Percentiles rank a stretch among this genome's conserved stretches.
Evolutionary conservation across 1,140 invertebrate genomes (phyloP).

Genomic region (Oryctes rhinoceros): DNA sequence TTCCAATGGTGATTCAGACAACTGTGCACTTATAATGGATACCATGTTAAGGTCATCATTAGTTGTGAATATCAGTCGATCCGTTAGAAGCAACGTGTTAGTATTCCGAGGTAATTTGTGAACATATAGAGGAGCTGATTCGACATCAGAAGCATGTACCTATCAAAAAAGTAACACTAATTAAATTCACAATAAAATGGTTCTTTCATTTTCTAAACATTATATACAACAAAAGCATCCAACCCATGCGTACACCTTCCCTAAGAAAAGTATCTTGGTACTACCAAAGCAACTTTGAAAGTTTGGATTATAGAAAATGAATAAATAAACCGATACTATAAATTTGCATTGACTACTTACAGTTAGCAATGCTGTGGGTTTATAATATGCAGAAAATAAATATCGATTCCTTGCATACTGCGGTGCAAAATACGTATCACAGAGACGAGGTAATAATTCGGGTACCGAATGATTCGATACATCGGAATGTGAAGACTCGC

Average conservation of each 20-base stretch:
- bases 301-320: too few species aligned
- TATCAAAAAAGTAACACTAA: constrained; percentile 55
- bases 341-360: constrained; percentile 54
- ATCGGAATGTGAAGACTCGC: constrained; percentile 55
- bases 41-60: constrained; percentile 64
- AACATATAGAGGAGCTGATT: constrained; percentile 71
- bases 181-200: too few species aligned
- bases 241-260: too few species aligned
- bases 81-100: constrained; percentile 67
- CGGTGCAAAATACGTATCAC: constrained; percentile 63
- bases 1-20: constrained; percentile 69
- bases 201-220: too few species aligned
- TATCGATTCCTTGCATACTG: constrained; percentile 64
- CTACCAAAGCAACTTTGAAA: too few species aligned
- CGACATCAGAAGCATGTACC: constrained; percentile 72
- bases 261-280: too few species aligned
- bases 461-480: constrained; percentile 53
- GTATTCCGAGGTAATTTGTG: constrained; percentile 73
- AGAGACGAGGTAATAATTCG: constrained; percentile 57
- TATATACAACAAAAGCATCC: too few species aligned
- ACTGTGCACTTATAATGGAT: constrained; percentile 68
- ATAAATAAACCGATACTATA: not conserved
- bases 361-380: constrained; percentile 63
- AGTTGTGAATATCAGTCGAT: constrained; percentile 69
- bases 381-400: constrained; percentile 64